phyloP scores from a whole-genome alignment of 2,113 vertebrate genomes.

The Protomyctophum bolini region DNA sequence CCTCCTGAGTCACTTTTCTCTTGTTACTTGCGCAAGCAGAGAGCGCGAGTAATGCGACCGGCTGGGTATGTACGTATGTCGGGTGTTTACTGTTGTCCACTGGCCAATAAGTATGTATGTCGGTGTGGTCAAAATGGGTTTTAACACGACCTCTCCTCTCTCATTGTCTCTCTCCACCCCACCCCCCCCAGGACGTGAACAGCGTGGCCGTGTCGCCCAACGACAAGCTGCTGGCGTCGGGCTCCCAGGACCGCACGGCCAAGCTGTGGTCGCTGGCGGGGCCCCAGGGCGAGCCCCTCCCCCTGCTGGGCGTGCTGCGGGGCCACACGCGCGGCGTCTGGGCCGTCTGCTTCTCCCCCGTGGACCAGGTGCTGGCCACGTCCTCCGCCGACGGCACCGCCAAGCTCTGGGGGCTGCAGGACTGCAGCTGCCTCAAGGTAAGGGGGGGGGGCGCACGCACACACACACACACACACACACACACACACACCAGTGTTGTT shows the following conservation, averaged over 20 bases:
- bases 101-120: no score
- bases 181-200: slow-evolving; percentile 87
- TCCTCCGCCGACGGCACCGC: slow-evolving; percentile 90
- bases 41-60: no score
- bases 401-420: slow-evolving; percentile 91
- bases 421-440: slow-evolving; percentile 96
- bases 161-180: no score
- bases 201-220: slow-evolving; percentile 92
- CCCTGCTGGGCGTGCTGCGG: slow-evolving; percentile 85
- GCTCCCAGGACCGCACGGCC: slow-evolving; percentile 92
- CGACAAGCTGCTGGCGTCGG: slow-evolving; percentile 91
- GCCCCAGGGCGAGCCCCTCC: slow-evolving; percentile 54
- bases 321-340: slow-evolving; percentile 93
- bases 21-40: no score
- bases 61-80: no score
- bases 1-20: no score
- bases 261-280: slow-evolving; percentile 88
- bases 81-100: no score
- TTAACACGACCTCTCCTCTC: no score
- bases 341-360: slow-evolving; percentile 93
- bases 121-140: no score
- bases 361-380: slow-evolving; percentile 91
- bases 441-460: slow-evolving; percentile 9
- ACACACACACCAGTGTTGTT: no score
- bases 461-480: no score